Evolutionary conservation across 2,797 vertebrate species (phyloP).

Genomic region (Manis crassicaudata): DNA sequence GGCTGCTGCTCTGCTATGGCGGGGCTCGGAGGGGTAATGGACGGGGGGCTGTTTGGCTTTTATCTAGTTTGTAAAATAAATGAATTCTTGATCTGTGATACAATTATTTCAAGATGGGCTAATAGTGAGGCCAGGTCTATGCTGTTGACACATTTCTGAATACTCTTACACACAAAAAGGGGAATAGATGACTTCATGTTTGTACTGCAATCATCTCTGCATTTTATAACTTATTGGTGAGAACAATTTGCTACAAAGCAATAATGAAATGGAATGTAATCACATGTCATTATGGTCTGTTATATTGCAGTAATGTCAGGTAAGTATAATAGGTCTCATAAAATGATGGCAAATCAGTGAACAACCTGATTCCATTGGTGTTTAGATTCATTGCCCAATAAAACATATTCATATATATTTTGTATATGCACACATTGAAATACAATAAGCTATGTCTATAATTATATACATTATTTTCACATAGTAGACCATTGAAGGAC

Average conservation of each 20-base stretch:
- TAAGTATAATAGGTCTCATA: slow-evolving; percentile 87
- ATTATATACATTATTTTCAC: slow-evolving; percentile 61
- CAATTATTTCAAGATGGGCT: slow-evolving; percentile 9
- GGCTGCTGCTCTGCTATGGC: too few relatives aligned
- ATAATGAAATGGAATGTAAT: slow-evolving; percentile 84
- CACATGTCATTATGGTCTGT: slow-evolving; percentile 79
- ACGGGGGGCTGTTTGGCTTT: not conserved
- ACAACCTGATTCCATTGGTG: slow-evolving; percentile 72
- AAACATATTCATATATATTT: slow-evolving; percentile 76
- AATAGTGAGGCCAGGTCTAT: slow-evolving; percentile 18
- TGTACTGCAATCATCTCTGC: slow-evolving; percentile 50
- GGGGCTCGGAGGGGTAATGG: too few relatives aligned
- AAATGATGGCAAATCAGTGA: slow-evolving; percentile 76
- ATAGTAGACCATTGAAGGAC: slow-evolving; percentile 59
- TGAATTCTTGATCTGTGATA: not conserved
- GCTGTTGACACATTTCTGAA: not conserved
- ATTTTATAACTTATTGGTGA: slow-evolving; percentile 74
- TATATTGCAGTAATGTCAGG: slow-evolving; percentile 82
- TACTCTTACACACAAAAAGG: not conserved
- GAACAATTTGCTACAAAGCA: slow-evolving; percentile 80
- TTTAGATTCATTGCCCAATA: slow-evolving; percentile 82
- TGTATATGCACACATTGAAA: slow-evolving; percentile 47
- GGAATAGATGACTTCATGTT: slow-evolving; percentile 43
- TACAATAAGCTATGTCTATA: slow-evolving; percentile 62
- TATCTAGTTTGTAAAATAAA: not conserved